Evolutionary conservation across 2,113 vertebrate genomes (phyloP).

Genomic region (Onychorhynchus coronatus): DNA sequence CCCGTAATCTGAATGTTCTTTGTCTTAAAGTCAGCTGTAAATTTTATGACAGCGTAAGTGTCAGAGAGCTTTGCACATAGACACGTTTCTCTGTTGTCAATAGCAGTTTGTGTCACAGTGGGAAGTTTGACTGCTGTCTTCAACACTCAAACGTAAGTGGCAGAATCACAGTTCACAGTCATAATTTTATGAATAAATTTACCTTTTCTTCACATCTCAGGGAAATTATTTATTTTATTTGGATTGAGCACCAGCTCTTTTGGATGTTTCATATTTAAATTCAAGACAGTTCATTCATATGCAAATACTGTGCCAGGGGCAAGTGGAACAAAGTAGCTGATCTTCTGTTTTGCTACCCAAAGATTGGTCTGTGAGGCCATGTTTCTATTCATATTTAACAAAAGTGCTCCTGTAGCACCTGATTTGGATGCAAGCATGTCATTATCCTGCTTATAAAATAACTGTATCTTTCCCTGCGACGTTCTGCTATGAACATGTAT

Average conservation of each 20-base stretch:
- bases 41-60: neutral
- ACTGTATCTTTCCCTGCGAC: neutral
- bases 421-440: accelerated
- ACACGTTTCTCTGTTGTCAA: neutral
- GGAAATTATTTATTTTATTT: neutral
- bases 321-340: neutral
- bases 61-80: neutral
- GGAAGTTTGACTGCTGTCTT: slow-evolving; percentile 9
- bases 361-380: neutral
- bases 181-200: slow-evolving; percentile 7
- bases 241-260: neutral
- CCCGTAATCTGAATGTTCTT: neutral
- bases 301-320: neutral
- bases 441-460: neutral
- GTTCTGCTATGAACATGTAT: neutral
- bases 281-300: neutral
- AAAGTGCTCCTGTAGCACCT: neutral
- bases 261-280: neutral
- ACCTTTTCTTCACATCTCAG: neutral
- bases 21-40: neutral
- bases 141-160: neutral
- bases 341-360: neutral
- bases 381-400: neutral
- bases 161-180: neutral
- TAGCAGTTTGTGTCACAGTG: neutral